phyloP scores from a whole-genome alignment of 1,140 invertebrate species.

The Meloidogyne hapla region DNA sequence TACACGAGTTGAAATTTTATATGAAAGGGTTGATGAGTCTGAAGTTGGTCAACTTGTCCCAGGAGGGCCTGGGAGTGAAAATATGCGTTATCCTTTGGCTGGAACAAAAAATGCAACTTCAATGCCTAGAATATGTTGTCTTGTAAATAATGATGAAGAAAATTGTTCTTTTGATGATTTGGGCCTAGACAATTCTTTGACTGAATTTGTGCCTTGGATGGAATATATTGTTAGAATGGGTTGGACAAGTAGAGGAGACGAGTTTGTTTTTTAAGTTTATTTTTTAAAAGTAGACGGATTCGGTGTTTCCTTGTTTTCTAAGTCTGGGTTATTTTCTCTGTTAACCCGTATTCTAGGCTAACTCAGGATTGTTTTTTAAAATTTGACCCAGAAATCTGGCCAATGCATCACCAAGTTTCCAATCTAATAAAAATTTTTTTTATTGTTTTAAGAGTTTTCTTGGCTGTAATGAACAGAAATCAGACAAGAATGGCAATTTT shows the following conservation, averaged over 20 bases:
- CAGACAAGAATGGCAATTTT: conserved; percentile 39
- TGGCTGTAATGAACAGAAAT: conserved; percentile 39
- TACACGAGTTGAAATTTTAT: conserved; percentile 35
- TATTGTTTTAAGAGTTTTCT: conserved; percentile 35
- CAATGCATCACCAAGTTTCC: no score
- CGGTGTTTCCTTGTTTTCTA: no score
- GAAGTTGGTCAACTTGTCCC: conserved; percentile 32
- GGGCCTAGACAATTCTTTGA: conserved; percentile 21
- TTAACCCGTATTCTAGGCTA: no score
- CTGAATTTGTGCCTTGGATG: conserved; percentile 40
- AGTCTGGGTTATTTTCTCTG: no score
- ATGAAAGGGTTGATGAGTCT: conserved; percentile 50
- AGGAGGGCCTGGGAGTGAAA: conserved; percentile 11
- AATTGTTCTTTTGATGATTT: conserved; percentile 30
- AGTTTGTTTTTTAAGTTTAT: conserved; percentile 15
- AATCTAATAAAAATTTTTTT: not conserved
- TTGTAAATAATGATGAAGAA: conserved; percentile 24
- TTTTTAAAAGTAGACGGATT: not conserved
- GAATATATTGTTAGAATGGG: conserved; percentile 44
- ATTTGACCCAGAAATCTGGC: no score
- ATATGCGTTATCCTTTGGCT: conserved; percentile 44
- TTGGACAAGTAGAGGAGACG: conserved; percentile 44
- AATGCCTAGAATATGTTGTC: conserved; percentile 31
- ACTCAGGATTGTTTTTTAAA: no score
- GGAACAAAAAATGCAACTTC: conserved; percentile 42